Base-by-base conservation (phyloP, 2,797 vertebrate genomes). In the Furcifer pardalis region DNA sequence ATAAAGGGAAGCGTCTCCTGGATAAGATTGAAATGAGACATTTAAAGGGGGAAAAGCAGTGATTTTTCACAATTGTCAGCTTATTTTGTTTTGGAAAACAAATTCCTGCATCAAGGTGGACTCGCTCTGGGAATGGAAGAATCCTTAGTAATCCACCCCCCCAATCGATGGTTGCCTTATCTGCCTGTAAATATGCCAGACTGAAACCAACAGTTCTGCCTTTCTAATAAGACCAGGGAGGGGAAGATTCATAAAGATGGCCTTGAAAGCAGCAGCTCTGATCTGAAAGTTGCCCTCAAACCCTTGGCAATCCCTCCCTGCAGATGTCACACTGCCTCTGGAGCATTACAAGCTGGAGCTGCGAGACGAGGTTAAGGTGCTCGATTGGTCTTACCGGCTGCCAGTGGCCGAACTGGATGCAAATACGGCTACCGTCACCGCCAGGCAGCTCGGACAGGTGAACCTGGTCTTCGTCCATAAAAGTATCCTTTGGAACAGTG, bases 241-340 rank as follows among this genome's bases (percentile, higher is more conserved):
- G 66, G 35, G 2, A 3, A 32, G 17, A 0, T 23, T 1, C 32
- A 44, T 7, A 32, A 32, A 56, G 13, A 19, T 5, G 5, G 52
- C 4, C 13, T 56, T 15, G 15, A 15, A 17, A 13, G 52, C 5
- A 21, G 65, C 32, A 19, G 3, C 32, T 32, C 7, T 1, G 63
- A 9, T 19, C 13, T 0, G 12, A n/a, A n/a, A n/a, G n/a, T n/a
- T 32, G 32, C 15, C 65, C 3, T 27, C 27, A 17, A 25, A 0
- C 23, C 23, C 25, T 40, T 46, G 13, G 1, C 69, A 23, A 1
- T 87, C 77, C 35, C 81, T 87, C 77, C 35, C 81, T 89, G 80
- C 89, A 94, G 93, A 95, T 60, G 75, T 95, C 46, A 77, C 74
- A 9, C 88, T 96, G 87, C 95, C 93, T 79, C 86, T 95, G 63